phyloP scores from a whole-genome alignment of 2,113 vertebrate species.

The Petrocephalus microphthalmus region DNA sequence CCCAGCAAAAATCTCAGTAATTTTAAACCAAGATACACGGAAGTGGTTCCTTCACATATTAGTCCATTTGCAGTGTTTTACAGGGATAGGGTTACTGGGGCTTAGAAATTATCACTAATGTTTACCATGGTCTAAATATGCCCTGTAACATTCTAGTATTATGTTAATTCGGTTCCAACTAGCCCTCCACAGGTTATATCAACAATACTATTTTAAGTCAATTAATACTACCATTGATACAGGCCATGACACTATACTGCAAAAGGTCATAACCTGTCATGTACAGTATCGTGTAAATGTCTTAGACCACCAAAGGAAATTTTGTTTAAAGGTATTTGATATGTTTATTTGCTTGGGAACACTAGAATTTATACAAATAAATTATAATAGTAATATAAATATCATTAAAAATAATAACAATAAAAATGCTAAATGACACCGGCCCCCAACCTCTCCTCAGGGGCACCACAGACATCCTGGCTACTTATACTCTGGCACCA shows the following conservation, averaged over 20 bases:
- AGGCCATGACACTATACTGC: not conserved
- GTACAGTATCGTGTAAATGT: not conserved
- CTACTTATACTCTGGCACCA: too few relatives aligned
- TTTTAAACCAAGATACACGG: not conserved
- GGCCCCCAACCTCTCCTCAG: too few relatives aligned
- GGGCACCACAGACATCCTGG: too few relatives aligned
- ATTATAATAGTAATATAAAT: too few relatives aligned
- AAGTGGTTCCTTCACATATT: not conserved
- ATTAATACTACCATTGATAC: too few relatives aligned
- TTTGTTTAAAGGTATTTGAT: not conserved
- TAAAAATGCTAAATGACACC: too few relatives aligned
- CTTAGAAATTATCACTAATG: not conserved
- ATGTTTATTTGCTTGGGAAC: not conserved
- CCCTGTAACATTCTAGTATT: not conserved
- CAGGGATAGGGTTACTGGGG: not conserved
- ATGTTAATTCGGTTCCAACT: not conserved
- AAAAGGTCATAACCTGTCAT: not conserved
- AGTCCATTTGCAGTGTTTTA: not conserved
- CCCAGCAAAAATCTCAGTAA: not conserved
- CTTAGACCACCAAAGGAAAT: not conserved
- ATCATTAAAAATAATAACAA: too few relatives aligned
- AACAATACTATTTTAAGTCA: not conserved
- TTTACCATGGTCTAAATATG: not conserved
- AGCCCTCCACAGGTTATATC: not conserved
- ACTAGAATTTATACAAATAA: not conserved